These are phyloP conservation scores for Sarotherodon lohbergeri DNA, from an alignment of 2,113 vertebrate species.

Conservation along the genomic window DNA sequence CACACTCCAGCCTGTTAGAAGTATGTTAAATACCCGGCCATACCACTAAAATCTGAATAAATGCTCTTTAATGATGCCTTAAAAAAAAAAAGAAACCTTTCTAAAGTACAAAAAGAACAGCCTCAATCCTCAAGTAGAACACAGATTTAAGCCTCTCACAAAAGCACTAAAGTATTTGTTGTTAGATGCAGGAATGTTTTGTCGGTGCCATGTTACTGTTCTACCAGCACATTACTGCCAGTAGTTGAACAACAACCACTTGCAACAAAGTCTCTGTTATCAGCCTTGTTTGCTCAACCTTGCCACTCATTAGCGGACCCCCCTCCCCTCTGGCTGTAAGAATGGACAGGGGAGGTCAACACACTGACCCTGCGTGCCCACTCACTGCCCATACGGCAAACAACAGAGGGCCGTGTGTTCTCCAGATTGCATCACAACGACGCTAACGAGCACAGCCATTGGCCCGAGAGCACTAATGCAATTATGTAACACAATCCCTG, in stretches of 20 bases:
- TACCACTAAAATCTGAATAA: background rate
- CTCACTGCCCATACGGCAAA: slow-evolving; percentile 42
- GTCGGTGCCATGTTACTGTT: background rate
- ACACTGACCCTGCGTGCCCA: slow-evolving; percentile 48
- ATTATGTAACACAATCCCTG: slow-evolving; percentile 61
- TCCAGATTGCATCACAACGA: slow-evolving; percentile 53
- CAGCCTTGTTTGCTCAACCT: slow-evolving; percentile 61
- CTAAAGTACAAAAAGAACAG: background rate
- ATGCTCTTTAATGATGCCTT: background rate
- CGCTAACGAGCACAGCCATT: slow-evolving; percentile 53
- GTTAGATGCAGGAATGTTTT: background rate
- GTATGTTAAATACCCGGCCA: background rate
- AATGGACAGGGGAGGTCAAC: slow-evolving; percentile 45
- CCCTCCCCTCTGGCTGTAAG: slow-evolving; percentile 38
- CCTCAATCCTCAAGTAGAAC: background rate
- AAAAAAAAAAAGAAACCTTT: background rate
- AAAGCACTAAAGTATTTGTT: background rate
- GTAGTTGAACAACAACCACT: slow-evolving; percentile 44
- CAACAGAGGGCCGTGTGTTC: slow-evolving; percentile 61
- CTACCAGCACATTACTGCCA: slow-evolving; percentile 17
- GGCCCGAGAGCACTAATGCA: slow-evolving; percentile 62
- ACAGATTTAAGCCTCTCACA: background rate
- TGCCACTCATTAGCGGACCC: slow-evolving; percentile 63
- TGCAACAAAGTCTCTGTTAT: slow-evolving; percentile 51
- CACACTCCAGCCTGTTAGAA: background rate